phyloP scores from a whole-genome alignment of 2,797 vertebrate species.

The Xerus rutilus region DNA sequence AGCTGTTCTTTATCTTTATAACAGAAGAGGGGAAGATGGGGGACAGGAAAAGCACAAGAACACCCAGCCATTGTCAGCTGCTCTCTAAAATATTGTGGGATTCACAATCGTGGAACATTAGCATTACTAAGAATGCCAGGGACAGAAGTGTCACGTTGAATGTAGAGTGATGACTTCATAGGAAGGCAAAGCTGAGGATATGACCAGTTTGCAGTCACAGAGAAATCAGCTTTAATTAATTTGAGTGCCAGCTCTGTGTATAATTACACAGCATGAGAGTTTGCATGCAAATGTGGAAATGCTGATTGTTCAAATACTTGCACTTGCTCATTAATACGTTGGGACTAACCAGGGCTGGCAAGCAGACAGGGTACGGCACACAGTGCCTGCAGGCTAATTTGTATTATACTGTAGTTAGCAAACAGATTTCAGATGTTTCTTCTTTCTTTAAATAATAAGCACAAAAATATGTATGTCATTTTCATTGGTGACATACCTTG shows the following conservation, averaged over 20 bases:
- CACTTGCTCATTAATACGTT: slow-evolving; percentile 89
- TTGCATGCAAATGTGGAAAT: slow-evolving; percentile 91
- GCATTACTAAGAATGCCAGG: slow-evolving; percentile 86
- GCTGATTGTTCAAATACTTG: slow-evolving; percentile 92
- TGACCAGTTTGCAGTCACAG: slow-evolving; percentile 92
- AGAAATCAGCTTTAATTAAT: slow-evolving; percentile 94
- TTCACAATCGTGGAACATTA: slow-evolving; percentile 87
- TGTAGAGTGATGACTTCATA: slow-evolving; percentile 94
- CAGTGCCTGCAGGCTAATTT: slow-evolving; percentile 85
- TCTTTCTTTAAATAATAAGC: slow-evolving; percentile 86
- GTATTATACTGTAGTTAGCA: slow-evolving; percentile 85
- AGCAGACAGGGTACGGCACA: slow-evolving; percentile 82
- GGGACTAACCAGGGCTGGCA: slow-evolving; percentile 88
- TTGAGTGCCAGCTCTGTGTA: slow-evolving; percentile 94
- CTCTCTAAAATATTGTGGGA: slow-evolving; percentile 86
- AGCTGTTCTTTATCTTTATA: slow-evolving; percentile 89
- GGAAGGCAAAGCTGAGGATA: slow-evolving; percentile 88
- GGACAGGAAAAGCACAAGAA: slow-evolving; percentile 82
- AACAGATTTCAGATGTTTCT: slow-evolving; percentile 87
- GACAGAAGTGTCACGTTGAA: slow-evolving; percentile 91
- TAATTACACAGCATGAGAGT: slow-evolving; percentile 93
- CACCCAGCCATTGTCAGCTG: slow-evolving; percentile 84
- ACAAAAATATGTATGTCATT: slow-evolving; percentile 81
- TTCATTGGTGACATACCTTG: slow-evolving; percentile 84
- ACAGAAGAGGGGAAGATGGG: slow-evolving; percentile 80